Base-by-base conservation (phyloP, 2,888 invertebrate genomes). In the Dolichomitus sp. region DNA sequence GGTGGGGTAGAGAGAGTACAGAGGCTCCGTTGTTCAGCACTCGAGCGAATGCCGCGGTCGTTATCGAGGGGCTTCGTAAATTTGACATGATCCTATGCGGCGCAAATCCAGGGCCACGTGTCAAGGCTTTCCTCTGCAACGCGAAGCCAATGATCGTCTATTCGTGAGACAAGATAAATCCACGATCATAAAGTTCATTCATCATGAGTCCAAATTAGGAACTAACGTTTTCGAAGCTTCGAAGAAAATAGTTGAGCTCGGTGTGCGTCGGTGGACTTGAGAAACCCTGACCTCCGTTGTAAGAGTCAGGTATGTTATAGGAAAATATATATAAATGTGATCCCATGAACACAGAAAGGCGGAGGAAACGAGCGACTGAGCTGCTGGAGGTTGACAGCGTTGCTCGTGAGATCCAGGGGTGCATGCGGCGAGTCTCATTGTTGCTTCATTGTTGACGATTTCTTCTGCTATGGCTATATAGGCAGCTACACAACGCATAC, bases 401-500 rank as follows among this genome's bases (percentile, higher is more conserved):
- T 45, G 69, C 48, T 45, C 37, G 37, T 19, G 33, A 61, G 72
- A 40, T 70, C 33, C 65, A 52, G 54, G 57, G 42, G 90, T 86
- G 90, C 86, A 86, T 83, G 68, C 75, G 61, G 87, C 68, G 80
- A 80, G 59, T 63, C 75, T 83, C 88, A 91, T 92, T 90, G 91
- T 92, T 89, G 86, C 83, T 88, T 91, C 91, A 92, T 92, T 93
- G 92, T 92, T 90, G 90, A 87, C 85, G 91, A 91, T 91, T 92
- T 86, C 90, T 89, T 88, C 87, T 86, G 48, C 66, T 57, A 48
- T 75, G 80, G 65, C 66, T 27, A 52, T 69, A 50, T 7, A 23
- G 1, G 3, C 1, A 14, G 3, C 2, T 12, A 27, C 37, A 19
- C 57, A 37, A 74, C 72, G 48, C 57, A 66, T 27, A 66, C 50